Evolutionary conservation across 2,797 vertebrate species (phyloP), one percentile per base, ranked within the genome.

Genomic region (Myotis planiceps): DNA sequence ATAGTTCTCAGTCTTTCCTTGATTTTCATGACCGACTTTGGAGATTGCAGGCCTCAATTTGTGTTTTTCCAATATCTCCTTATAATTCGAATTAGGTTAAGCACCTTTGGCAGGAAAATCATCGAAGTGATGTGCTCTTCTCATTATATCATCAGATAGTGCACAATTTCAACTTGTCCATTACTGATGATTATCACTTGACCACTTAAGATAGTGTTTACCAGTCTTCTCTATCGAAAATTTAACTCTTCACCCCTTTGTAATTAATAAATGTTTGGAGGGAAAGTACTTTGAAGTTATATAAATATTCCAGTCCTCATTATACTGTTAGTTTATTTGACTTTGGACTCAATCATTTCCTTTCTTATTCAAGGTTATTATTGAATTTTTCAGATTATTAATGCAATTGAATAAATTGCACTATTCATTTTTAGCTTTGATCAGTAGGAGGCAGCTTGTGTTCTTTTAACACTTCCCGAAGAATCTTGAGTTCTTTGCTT

Each of bases 331-430:
- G 34, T 87, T 83, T 71, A 53, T 85, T 85, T 81, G 83, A 85
- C 15, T 88, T 82, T 49, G 23, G n/a, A 75, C 18, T 92, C 32
- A 88, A 88, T 29, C n/a, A 32, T 90, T 90, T 90, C 25, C 45
- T 68, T 68, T 92, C 92, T 76, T 85, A 88, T 88, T 85, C 9
- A 88, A 80, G 23, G 10, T 88, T 83, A 4, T 94, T 96, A 63
- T 19, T 60, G 66, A 91, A 60, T 88, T 86, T 29, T 80, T 74
- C 19, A 34, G 49, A 37, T 92, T 80, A 63, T 72, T 76, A 34
- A n/a, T 80, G 16, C 16, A 58, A 84, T 94, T 55, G 45, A 91
- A 72, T 92, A 60, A 96, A 84, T 74, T 58, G 12, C 6, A 63
- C 49, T 84, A 23, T 83, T 94, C 10, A 63, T 4, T 92, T 94